Conservation (phyloP, 2,113 vertebrate species). For the Anhinga anhinga region DNA sequence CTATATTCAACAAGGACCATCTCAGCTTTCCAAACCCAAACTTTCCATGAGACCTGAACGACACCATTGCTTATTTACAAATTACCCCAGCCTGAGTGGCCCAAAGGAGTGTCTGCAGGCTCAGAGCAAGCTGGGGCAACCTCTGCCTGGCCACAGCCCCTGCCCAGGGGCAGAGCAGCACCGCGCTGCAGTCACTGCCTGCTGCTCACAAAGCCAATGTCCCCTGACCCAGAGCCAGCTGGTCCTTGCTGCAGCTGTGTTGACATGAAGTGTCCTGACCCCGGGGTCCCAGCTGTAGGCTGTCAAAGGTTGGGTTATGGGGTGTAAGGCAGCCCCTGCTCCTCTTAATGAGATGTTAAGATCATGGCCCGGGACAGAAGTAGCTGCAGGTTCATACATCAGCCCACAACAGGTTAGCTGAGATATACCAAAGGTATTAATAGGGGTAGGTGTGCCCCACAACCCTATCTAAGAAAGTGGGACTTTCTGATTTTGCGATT, state of each 20-base stretch:
- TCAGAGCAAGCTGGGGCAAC: background rate
- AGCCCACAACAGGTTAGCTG: background rate
- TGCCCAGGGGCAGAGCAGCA: background rate
- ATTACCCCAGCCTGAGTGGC: background rate
- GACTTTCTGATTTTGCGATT: background rate
- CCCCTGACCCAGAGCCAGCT: background rate
- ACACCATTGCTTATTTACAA: background rate
- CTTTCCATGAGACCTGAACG: background rate
- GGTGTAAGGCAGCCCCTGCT: background rate
- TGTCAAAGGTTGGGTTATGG: background rate
- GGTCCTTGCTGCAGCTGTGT: background rate
- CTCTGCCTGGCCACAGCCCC: background rate
- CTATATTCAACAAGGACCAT: background rate
- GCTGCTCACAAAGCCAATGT: background rate
- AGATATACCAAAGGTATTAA: background rate
- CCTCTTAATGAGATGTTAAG: background rate
- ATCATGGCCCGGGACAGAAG: background rate
- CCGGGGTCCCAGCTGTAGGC: accelerated
- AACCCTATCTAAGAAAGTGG: background rate
- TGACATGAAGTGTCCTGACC: background rate
- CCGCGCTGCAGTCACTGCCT: accelerated
- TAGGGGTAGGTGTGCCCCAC: background rate
- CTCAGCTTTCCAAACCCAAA: background rate
- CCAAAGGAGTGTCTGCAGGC: background rate
- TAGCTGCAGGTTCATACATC: background rate